These are phyloP conservation scores for Syncerus caffer DNA, from an alignment of 2,797 vertebrate genomes.

Conservation along the genomic window DNA sequence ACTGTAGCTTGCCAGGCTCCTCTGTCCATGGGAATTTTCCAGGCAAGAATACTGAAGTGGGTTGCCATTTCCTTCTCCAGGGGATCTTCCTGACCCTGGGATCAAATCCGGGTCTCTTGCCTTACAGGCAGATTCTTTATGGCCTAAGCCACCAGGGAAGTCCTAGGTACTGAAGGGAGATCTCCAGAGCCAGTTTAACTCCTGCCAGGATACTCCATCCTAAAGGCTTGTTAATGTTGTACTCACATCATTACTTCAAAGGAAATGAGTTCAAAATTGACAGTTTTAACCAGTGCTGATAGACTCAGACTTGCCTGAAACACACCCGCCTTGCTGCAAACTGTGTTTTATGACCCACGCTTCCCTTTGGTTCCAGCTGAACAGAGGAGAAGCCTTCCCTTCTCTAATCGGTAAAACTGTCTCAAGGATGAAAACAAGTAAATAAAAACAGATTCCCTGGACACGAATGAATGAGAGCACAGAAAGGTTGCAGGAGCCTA, in stretches of 20 bases:
- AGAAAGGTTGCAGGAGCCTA: background rate
- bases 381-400: background rate
- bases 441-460: slow-evolving; percentile 46
- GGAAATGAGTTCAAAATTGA: slow-evolving; percentile 40
- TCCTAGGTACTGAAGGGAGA: background rate
- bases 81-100: background rate
- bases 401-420: background rate
- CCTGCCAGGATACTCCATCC: background rate
- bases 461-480: background rate
- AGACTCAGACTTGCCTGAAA: background rate
- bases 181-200: background rate
- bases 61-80: background rate
- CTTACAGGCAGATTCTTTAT: background rate
- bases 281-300: background rate
- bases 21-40: background rate
- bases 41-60: background rate
- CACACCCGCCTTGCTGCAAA: background rate
- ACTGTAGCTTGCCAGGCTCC: background rate
- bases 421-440: slow-evolving; percentile 35
- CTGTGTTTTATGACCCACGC: background rate
- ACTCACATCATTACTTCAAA: background rate
- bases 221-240: background rate
- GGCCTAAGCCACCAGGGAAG: background rate
- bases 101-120: background rate
- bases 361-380: background rate